Percentiles rank a stretch among this genome's conserved stretches.
Evolutionary conservation across 2,113 vertebrate species (phyloP).

Genomic region (Erpornis zantholeuca): DNA sequence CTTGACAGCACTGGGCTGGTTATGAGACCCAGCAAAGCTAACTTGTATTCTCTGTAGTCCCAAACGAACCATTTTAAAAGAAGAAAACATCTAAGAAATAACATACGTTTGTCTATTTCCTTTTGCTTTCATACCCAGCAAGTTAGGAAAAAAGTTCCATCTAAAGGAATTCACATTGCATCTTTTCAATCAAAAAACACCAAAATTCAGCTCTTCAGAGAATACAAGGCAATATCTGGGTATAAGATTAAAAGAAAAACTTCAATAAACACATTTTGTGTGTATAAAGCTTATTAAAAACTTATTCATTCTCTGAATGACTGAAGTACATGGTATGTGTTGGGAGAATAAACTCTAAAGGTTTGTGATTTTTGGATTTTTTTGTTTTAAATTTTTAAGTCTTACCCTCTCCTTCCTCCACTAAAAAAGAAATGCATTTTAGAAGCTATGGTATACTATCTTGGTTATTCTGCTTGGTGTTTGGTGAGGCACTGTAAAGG

Average conservation of each 20-base stretch:
- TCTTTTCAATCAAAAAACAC: neutral
- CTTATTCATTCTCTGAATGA: neutral
- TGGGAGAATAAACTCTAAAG: neutral
- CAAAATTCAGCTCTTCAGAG: slow-evolving; percentile 5
- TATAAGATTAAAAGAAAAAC: neutral
- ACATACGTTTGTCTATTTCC: neutral
- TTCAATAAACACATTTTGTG: neutral
- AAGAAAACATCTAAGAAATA: neutral
- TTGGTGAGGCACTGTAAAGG: neutral
- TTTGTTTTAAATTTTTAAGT: neutral
- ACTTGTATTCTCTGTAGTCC: neutral
- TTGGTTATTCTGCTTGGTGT: neutral
- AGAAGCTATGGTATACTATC: neutral
- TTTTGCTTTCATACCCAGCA: neutral
- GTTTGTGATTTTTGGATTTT: neutral
- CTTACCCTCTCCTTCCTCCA: neutral
- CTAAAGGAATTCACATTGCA: neutral
- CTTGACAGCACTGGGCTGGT: neutral
- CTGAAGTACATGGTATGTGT: neutral
- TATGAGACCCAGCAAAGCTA: neutral
- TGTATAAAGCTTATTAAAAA: slow-evolving; percentile 7
- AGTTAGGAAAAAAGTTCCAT: neutral
- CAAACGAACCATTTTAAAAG: neutral
- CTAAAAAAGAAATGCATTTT: neutral
- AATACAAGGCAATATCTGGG: neutral